Evolutionary conservation across 2,113 vertebrate genomes (phyloP).

Genomic region (Microtus oregoni): DNA sequence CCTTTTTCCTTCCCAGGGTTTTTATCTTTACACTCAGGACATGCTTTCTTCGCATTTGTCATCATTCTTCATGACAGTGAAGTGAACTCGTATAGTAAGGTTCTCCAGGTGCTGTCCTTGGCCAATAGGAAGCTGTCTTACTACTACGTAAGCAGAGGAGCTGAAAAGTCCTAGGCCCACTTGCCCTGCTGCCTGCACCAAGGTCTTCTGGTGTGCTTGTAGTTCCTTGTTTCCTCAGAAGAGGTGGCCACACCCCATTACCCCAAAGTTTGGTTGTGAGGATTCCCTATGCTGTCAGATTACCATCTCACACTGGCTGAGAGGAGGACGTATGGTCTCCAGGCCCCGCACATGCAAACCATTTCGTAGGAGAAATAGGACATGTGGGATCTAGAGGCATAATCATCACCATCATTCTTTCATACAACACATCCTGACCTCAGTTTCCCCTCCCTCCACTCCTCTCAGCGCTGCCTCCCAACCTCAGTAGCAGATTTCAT

Average conservation of each 20-base stretch:
- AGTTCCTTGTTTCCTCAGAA: conserved; percentile 50
- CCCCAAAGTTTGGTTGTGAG: not conserved
- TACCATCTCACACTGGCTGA: not conserved
- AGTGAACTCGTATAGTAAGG: not conserved
- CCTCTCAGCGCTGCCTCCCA: not conserved
- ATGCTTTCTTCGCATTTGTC: not conserved
- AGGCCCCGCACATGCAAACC: not conserved
- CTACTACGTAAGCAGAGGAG: not conserved
- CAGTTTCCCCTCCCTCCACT: not conserved
- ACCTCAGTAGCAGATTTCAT: not conserved
- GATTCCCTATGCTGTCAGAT: not conserved
- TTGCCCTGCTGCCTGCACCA: not conserved
- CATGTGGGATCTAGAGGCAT: not conserved
- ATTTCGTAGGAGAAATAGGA: not conserved
- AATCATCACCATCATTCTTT: not conserved
- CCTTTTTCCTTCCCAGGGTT: not conserved
- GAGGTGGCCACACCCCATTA: not conserved
- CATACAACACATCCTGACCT: not conserved
- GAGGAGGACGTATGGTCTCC: not conserved
- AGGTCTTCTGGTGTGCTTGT: not conserved
- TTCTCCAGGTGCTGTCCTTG: not conserved
- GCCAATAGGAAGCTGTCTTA: not conserved
- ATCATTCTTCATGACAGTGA: not conserved
- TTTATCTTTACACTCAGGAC: not conserved
- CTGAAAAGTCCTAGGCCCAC: not conserved